Conservation (phyloP, 1,140 invertebrate species). For the Chymomyza costata region DNA sequence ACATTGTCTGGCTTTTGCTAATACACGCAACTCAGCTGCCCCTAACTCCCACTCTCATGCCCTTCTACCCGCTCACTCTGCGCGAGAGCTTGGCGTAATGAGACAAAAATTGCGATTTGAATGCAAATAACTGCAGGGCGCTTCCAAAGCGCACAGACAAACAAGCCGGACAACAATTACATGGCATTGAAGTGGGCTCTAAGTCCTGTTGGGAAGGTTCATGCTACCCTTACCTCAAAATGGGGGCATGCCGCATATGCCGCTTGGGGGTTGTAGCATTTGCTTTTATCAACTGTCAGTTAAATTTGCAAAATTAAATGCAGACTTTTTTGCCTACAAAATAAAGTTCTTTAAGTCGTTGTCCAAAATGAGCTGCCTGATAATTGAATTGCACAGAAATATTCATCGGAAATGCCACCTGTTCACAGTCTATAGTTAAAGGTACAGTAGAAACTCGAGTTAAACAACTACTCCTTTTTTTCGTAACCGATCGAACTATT, state of each 20-base stretch:
- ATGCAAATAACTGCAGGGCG: constrained; percentile 71
- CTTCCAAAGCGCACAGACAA: constrained; percentile 31
- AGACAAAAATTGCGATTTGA: constrained; percentile 72
- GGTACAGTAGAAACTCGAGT: too few relatives aligned
- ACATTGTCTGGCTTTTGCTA: constrained; percentile 44
- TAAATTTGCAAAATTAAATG: constrained; percentile 65
- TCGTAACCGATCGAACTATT: too few relatives aligned
- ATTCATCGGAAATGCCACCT: too few relatives aligned
- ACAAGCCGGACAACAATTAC: constrained; percentile 57
- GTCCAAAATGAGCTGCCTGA: too few relatives aligned
- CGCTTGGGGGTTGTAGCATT: constrained; percentile 2
- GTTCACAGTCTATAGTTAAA: too few relatives aligned
- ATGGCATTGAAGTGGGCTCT: constrained; percentile 32
- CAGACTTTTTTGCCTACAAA: constrained; percentile 56
- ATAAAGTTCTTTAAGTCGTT: constrained; percentile 59
- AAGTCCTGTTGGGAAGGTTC: constrained; percentile 4
- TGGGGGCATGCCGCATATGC: constrained; percentile 1
- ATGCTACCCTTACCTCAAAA: too few relatives aligned
- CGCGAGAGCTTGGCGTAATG: constrained; percentile 48
- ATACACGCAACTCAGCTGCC: background rate
- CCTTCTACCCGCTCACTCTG: constrained; percentile 27
- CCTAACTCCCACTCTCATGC: background rate
- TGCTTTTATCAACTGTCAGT: constrained; percentile 57
- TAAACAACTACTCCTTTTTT: too few relatives aligned
- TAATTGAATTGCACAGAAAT: too few relatives aligned